These are phyloP conservation scores for Chiridota heheva DNA, from an alignment of 35 echinoderm and acorn worm genomes.

Conservation along the genomic window DNA sequence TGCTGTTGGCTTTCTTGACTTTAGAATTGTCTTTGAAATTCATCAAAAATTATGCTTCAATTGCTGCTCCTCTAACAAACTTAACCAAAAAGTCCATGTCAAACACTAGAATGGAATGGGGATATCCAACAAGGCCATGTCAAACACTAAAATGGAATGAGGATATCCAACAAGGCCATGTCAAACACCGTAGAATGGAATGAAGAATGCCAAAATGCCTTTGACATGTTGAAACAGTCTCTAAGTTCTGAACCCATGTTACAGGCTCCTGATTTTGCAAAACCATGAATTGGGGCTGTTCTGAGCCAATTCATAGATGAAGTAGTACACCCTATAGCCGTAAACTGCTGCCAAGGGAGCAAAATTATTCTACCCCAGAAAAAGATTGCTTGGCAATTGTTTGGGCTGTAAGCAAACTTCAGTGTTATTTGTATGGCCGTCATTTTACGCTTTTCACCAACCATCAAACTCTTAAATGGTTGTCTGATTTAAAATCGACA, in stretches of 20 bases:
- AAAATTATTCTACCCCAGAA: constrained; percentile 49
- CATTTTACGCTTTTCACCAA: constrained; percentile 50
- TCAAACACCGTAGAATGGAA: constrained; percentile 33
- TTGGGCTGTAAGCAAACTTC: constrained; percentile 46
- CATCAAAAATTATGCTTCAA: too few species aligned
- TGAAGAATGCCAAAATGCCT: neutral
- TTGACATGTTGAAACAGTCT: constrained; percentile 7
- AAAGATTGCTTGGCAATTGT: constrained; percentile 67
- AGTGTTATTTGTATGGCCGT: constrained; percentile 43
- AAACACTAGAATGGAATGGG: too few species aligned
- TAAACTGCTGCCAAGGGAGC: constrained; percentile 60
- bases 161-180: constrained; percentile 8
- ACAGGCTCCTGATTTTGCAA: constrained; percentile 10
- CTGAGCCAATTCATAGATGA: constrained; percentile 1
- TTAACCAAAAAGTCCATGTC: too few species aligned
- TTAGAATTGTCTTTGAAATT: too few species aligned
- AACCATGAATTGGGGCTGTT: constrained; percentile 7
- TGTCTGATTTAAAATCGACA: neutral
- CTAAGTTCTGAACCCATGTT: constrained; percentile 8
- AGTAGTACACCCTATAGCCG: constrained; percentile 38
- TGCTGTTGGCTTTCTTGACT: too few species aligned
- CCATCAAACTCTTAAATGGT: constrained; percentile 41
- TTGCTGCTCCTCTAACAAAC: too few species aligned
- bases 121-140: too few species aligned
- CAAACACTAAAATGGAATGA: too few species aligned